Evolutionary conservation across 2,113 vertebrate species (phyloP), one percentile per base, ranked within the genome.

Genomic region (Oxyura jamaicensis): DNA sequence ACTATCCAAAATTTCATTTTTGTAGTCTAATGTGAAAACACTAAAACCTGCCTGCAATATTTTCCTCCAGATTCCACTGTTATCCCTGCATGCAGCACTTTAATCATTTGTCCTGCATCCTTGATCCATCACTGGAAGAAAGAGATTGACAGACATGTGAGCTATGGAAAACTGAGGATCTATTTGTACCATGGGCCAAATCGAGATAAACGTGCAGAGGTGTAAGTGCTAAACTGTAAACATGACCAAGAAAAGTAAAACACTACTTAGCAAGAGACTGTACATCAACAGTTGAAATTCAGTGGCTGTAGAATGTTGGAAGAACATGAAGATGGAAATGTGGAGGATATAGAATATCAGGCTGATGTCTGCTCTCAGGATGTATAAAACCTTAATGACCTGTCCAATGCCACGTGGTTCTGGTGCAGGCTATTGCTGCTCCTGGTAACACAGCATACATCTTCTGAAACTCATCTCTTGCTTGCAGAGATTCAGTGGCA

Each of bases 51-150:
- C 75, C 58, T 90, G 35, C n/a, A 33, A 65, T 88, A 7, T 91
- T 96, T 96, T 75, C 63, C 84, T 95, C 56, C 78, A 99, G 99
- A 99, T 92, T 97, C 97, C 14, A 60, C 92, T 68, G 68, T 98
- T 42, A 88, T 98, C 55, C 67, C 46, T 33, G 99, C 99, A 53
- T 55, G 44, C 16, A 96, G 98, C 60, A 99, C 99, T 42, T 97
- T 99, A 84, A 98, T 99, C 21, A 88, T 99, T 97, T 99, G 99
- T 84, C 99, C 99, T 15, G 99, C 99, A 60, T 99, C 99, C n/a
- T 98, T 99, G 95, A 88, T 99, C 88, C 99, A 99, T 93, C 99
- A 99, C 60, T 99, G 99, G 99, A 99, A 99, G 97, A 99, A 98
- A 11, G 99, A 99, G 97, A 98, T 99, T 11, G 98, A 99, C 31